These are phyloP conservation scores for Leptonema lineaticorne DNA, from an alignment of 1,140 invertebrate genomes.

Conservation along the genomic window DNA sequence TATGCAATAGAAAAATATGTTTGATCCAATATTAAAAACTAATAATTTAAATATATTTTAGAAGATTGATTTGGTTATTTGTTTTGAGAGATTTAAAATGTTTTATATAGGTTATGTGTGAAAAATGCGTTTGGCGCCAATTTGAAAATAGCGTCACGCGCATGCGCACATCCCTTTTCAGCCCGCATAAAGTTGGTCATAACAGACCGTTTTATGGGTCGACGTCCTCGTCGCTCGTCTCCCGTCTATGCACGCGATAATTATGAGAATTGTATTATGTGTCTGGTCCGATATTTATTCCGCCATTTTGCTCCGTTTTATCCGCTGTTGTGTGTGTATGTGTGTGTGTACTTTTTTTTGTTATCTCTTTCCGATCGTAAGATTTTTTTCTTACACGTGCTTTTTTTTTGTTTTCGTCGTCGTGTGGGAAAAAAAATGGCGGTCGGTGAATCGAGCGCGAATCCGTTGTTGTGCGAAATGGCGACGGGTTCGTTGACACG, in stretches of 20 bases:
- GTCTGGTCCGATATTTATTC: constrained; percentile 5
- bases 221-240: background rate
- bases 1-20: too few species aligned
- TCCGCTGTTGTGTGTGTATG: background rate
- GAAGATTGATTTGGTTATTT: too few species aligned
- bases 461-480: background rate
- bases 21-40: too few species aligned
- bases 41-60: too few species aligned
- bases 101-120: too few species aligned
- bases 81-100: too few species aligned
- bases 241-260: background rate
- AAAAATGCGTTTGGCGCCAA: too few species aligned
- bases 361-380: too few species aligned
- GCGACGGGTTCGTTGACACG: background rate
- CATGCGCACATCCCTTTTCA: too few species aligned
- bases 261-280: constrained; percentile 22
- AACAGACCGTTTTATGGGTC: background rate
- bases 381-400: too few species aligned
- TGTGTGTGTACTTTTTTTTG: background rate
- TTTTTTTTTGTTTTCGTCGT: background rate
- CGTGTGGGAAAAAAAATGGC: background rate
- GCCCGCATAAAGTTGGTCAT: background rate
- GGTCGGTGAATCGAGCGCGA: background rate
- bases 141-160: too few species aligned
- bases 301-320: background rate